Evolutionary conservation across 2,888 invertebrate species (phyloP).

Genomic region (Nezara viridula): DNA sequence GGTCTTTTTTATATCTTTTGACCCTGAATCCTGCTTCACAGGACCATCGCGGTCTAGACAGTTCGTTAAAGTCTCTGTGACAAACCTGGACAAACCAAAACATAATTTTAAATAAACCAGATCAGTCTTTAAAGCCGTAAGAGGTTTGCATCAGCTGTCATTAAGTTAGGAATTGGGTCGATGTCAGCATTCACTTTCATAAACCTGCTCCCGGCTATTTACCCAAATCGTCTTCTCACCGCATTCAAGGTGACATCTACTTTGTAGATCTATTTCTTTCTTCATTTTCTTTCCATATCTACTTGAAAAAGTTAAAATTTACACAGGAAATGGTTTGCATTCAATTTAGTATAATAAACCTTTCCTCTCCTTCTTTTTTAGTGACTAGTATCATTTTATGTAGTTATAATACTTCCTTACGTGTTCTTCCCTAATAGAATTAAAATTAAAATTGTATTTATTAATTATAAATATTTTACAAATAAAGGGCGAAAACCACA

Average conservation of each 20-base stretch:
- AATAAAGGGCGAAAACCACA: no score
- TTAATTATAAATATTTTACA: no score
- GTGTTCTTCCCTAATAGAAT: no score
- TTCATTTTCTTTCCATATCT: no score
- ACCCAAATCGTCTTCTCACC: neutral
- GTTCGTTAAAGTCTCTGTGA: neutral
- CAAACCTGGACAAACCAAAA: neutral
- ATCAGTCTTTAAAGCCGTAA: neutral
- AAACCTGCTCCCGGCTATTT: neutral
- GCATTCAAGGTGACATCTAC: neutral
- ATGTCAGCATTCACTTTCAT: constrained; percentile 15
- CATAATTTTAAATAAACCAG: neutral
- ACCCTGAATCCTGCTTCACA: neutral
- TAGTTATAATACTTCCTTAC: no score
- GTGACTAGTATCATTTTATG: no score
- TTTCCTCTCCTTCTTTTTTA: no score
- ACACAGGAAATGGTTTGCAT: no score
- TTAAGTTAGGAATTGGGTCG: constrained; percentile 37
- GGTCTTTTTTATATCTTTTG: neutral
- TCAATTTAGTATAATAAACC: no score
- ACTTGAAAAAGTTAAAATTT: no score
- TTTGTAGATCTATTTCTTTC: no score
- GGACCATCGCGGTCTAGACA: neutral
- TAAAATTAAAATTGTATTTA: no score
- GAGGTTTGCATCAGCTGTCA: constrained; percentile 1